These are phyloP conservation scores for Perccottus glenii DNA, from an alignment of 2,113 vertebrate genomes.

Conservation along the genomic window DNA sequence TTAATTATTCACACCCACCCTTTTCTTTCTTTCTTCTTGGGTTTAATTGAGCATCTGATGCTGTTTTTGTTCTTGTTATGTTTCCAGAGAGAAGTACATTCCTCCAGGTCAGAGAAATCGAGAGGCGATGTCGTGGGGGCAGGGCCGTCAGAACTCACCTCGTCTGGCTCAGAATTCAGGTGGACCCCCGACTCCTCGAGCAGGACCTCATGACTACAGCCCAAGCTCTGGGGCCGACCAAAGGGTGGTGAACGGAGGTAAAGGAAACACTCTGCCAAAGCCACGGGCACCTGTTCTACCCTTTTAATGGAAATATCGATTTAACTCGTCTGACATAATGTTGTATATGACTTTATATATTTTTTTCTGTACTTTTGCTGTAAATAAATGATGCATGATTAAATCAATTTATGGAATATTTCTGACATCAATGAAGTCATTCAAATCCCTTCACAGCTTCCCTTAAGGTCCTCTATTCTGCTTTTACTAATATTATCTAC, in stretches of 20 bases:
- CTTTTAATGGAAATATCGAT: too few relatives aligned
- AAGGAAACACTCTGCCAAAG: conserved; percentile 28
- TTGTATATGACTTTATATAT: too few relatives aligned
- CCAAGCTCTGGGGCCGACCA: conserved; percentile 91
- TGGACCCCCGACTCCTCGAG: conserved; percentile 85
- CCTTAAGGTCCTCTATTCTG: background rate
- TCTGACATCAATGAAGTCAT: background rate
- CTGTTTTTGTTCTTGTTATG: conserved; percentile 12
- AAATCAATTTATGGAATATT: background rate
- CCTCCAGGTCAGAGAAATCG: conserved; percentile 95
- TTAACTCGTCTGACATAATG: too few relatives aligned
- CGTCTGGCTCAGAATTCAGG: conserved; percentile 87
- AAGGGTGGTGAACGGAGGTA: conserved; percentile 98
- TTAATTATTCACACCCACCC: conserved; percentile 6
- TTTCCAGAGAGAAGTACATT: conserved; percentile 93
- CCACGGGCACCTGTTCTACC: too few relatives aligned
- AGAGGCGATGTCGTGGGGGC: conserved; percentile 92
- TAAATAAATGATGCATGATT: background rate
- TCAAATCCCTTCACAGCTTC: background rate
- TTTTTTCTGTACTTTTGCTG: background rate
- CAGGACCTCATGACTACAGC: conserved; percentile 92
- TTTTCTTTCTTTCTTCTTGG: conserved; percentile 14
- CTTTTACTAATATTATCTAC: background rate
- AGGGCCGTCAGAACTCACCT: conserved; percentile 92
- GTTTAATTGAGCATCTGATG: conserved; percentile 9